Base-by-base conservation (phyloP, 2,888 invertebrate genomes). In the Hesperia comma region DNA sequence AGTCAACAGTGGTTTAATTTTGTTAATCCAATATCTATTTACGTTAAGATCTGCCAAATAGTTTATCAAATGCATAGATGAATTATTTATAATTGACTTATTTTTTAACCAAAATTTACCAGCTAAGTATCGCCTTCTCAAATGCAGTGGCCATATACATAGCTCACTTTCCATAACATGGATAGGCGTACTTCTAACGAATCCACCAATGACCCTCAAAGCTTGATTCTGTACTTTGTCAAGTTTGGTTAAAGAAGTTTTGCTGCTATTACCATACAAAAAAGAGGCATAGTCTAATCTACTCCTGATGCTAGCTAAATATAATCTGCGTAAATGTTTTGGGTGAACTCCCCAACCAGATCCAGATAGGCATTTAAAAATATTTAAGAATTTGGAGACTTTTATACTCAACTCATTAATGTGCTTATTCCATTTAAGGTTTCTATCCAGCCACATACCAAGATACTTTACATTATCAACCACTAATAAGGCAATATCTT, bases 281-380 rank as follows among this genome's bases (percentile, higher is more conserved):
- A 68, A 56, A 46, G 51, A 51, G 1, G 21, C 72, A 57, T 75
- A 77, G 49, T 77, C 75, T 0, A 77, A 8, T 51, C 75, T 62
- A 57, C 75, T 77, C 5, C 75, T 51, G 7, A 75, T 69, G 10
- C 71, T 15, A 6, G 74, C 43, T 7, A 76, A 67, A 58, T 75
- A 79, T 7, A 77, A 51, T 0, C 66, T 56, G 41, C 75, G 63
- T 1, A 78, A 55, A 63, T 77, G 74, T 61, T 51, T 74, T 5
- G 70, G 77, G 46, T 77, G 76, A 0, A 77, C 63, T 0, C 78
- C 77, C 77, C 75, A 79, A 0, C 68, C 61, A 0, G 75, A 37
- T 0, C 77, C 77, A 0, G 71, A 51, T 7, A 78, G 53, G 2
- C 74, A 62, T 68, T 75, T 77, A 7, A 78, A 70, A 6, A 75